phyloP scores from a whole-genome alignment of 1,140 invertebrate species.

The Mercenaria mercenaria region DNA sequence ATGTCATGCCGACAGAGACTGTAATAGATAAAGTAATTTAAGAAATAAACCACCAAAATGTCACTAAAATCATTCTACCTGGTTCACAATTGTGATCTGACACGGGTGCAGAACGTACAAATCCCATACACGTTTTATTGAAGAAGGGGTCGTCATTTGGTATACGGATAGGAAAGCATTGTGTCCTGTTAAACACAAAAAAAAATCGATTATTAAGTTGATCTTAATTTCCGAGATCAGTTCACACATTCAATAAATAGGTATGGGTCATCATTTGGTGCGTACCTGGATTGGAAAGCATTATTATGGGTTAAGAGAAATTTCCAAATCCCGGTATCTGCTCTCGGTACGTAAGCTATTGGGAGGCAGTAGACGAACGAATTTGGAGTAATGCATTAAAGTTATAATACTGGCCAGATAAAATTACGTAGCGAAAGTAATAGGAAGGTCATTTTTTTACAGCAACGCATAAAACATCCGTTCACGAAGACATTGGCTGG shows the following conservation, averaged over 20 bases:
- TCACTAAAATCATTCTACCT: constrained; percentile 65
- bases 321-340: too few species aligned
- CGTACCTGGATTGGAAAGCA: too few species aligned
- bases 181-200: not conserved
- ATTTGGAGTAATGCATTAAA: too few species aligned
- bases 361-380: too few species aligned
- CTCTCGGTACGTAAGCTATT: too few species aligned
- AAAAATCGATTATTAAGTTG: not conserved
- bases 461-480: too few species aligned
- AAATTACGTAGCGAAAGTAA: too few species aligned
- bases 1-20: not conserved
- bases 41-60: not conserved
- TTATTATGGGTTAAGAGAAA: too few species aligned
- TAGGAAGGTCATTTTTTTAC: too few species aligned
- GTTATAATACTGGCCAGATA: too few species aligned
- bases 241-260: not conserved
- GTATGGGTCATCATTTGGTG: not conserved
- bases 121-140: constrained; percentile 87
- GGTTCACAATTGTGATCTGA: constrained; percentile 64
- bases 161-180: constrained; percentile 95
- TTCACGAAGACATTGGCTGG: too few species aligned
- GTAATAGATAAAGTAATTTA: not conserved
- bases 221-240: not conserved
- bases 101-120: constrained; percentile 89
- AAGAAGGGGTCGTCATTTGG: constrained; percentile 97